Evolutionary conservation across 2,888 invertebrate species (phyloP).

Genomic region (Tanypteryx hageni): DNA sequence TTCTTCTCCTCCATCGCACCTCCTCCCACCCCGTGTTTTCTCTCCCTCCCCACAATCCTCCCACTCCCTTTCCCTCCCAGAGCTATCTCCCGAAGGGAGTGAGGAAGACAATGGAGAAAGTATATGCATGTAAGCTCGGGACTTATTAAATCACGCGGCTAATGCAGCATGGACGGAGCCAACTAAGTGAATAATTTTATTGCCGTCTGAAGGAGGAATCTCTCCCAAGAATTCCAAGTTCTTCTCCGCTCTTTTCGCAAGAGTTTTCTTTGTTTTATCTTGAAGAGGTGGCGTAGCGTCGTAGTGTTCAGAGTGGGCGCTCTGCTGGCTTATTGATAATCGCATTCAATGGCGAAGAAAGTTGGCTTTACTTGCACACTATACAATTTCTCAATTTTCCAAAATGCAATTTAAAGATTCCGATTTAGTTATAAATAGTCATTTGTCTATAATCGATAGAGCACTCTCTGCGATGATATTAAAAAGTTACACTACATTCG

Average conservation of each 20-base stretch:
- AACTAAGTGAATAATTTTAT: conserved; percentile 66
- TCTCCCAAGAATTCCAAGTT: conserved; percentile 39
- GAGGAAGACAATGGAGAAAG: conserved; percentile 32
- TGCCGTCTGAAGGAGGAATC: conserved; percentile 57
- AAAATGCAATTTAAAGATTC: too few relatives aligned
- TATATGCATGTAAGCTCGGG: conserved; percentile 41
- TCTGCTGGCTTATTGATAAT: too few relatives aligned
- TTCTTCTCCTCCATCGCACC: background rate
- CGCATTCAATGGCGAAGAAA: too few relatives aligned
- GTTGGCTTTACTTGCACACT: too few relatives aligned
- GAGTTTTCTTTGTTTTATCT: too few relatives aligned
- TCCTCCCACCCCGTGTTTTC: background rate
- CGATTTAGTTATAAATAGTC: too few relatives aligned
- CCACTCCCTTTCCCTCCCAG: background rate
- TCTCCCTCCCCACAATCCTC: background rate
- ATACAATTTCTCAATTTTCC: too few relatives aligned
- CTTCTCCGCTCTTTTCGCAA: background rate
- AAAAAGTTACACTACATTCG: too few relatives aligned
- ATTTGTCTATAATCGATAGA: too few relatives aligned
- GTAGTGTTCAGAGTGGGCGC: too few relatives aligned
- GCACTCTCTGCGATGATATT: too few relatives aligned
- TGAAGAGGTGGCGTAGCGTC: too few relatives aligned
- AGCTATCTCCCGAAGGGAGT: background rate
- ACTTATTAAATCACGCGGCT: conserved; percentile 65
- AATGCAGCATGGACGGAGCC: conserved; percentile 65